Conservation (phyloP, 1,140 invertebrate species). For the Heliothis virescens region DNA sequence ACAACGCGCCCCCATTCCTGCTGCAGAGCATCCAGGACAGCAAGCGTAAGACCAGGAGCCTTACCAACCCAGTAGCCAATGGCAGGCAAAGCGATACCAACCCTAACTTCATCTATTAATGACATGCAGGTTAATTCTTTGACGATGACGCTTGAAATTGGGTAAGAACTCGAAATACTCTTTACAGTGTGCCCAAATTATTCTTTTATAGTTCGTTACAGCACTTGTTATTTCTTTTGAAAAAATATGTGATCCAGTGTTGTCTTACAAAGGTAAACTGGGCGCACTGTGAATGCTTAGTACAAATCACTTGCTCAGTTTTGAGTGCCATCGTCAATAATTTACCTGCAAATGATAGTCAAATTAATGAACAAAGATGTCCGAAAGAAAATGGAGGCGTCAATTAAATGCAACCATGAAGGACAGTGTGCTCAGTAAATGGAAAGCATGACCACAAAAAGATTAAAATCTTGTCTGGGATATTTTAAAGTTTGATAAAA, state of each 20-base stretch:
- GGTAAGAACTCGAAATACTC: background rate
- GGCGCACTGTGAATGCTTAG: background rate
- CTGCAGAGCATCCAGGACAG: conserved; percentile 75
- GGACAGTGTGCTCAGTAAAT: background rate
- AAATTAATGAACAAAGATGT: background rate
- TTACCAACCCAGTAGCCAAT: conserved; percentile 61
- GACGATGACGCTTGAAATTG: background rate
- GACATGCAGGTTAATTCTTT: conserved; percentile 3
- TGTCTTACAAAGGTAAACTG: background rate
- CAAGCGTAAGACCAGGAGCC: conserved; percentile 65
- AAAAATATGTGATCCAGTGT: background rate
- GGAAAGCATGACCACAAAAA: background rate
- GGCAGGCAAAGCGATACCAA: conserved; percentile 75
- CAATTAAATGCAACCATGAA: background rate
- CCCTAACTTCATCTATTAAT: conserved; percentile 80
- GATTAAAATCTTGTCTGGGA: too few species aligned
- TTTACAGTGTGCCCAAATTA: background rate
- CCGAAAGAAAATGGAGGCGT: background rate
- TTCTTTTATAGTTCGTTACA: background rate
- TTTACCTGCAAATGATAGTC: background rate
- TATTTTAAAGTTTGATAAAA: too few species aligned
- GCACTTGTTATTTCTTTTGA: background rate
- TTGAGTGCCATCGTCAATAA: background rate
- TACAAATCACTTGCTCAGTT: background rate
- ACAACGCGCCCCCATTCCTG: conserved; percentile 72